Evolutionary conservation across 2,888 invertebrate species (phyloP), one percentile per base, ranked within the genome.

Genomic region (Calameuta idolon): DNA sequence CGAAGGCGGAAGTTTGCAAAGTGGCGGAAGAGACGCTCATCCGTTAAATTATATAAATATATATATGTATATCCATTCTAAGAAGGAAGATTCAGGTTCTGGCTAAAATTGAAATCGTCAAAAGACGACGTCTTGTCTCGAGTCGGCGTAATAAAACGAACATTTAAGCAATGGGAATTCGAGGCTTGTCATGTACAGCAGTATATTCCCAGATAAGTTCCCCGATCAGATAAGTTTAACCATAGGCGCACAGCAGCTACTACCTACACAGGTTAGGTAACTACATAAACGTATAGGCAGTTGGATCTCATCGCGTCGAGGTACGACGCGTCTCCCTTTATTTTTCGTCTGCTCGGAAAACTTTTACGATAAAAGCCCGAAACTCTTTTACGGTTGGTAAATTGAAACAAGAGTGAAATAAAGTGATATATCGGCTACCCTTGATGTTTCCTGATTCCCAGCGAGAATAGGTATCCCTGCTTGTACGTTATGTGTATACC

Each of bases 361-460:
- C 81, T 86, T 87, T 82, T 74, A 79, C 83, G 86, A 87, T 87
- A 84, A 86, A 85, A 85, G 82, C 84, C 80, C 80, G 79, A 85
- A 86, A 86, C 84, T 84, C 84, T 85, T 85, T 84, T 81, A 82
- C 82, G 78, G 78, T 79, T 77, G 83, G 81, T 85, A 84, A 86
- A 87, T 86, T 87, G 86, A 87, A 88, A 86, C 83, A 81, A 78
- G 78, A 79, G 80, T 81, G 85, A 83, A 86, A 85, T 84, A 83
- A 84, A 87, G 79, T 82, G 79, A 76, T 76, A 69, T 76, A 76
- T 76, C 76, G 69, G 75, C 78, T 34, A 40, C 34, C 11, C 71
- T 69, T n/a, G 33, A 15, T 37, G n/a, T 30, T 68, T 68, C 74
- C n/a, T 31, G 68, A 30, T 74, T 75, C 69, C 23, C 31, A 9